phyloP scores from a whole-genome alignment of 1,140 invertebrate species.

The Phortica variegata region DNA sequence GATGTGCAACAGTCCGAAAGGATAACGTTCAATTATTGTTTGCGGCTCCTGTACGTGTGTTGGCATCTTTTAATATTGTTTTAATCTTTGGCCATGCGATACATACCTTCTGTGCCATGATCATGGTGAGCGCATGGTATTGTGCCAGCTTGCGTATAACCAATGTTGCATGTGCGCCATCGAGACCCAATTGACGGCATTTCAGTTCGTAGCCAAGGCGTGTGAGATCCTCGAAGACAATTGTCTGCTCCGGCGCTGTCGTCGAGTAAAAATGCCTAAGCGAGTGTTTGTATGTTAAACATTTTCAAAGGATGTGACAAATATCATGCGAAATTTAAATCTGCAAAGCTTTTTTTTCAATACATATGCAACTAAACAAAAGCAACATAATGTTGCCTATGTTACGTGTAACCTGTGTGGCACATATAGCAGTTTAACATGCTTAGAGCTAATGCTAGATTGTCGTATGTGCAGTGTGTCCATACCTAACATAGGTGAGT shows the following conservation, averaged over 20 bases:
- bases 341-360: no score
- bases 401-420: no score
- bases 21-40: slow-evolving; percentile 39
- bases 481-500: no score
- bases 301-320: no score
- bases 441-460: no score
- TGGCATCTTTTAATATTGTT: no score
- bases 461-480: no score
- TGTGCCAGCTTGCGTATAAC: slow-evolving; percentile 43
- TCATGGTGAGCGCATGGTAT: slow-evolving; percentile 50
- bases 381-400: no score
- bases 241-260: slow-evolving; percentile 41
- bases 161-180: slow-evolving; percentile 28
- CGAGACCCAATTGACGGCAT: slow-evolving; percentile 44
- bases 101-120: slow-evolving; percentile 23
- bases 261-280: slow-evolving; percentile 58
- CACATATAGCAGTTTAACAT: no score
- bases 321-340: no score
- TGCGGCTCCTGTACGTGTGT: slow-evolving; percentile 32
- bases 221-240: slow-evolving; percentile 45
- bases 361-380: no score
- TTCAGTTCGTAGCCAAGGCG: slow-evolving; percentile 37
- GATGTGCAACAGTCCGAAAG: slow-evolving; percentile 43
- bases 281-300: neutral
- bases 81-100: neutral